Evolutionary conservation across 2,888 invertebrate species (phyloP), one percentile per base, ranked within the genome.

Genomic region (Lasioglossum figueresi): DNA sequence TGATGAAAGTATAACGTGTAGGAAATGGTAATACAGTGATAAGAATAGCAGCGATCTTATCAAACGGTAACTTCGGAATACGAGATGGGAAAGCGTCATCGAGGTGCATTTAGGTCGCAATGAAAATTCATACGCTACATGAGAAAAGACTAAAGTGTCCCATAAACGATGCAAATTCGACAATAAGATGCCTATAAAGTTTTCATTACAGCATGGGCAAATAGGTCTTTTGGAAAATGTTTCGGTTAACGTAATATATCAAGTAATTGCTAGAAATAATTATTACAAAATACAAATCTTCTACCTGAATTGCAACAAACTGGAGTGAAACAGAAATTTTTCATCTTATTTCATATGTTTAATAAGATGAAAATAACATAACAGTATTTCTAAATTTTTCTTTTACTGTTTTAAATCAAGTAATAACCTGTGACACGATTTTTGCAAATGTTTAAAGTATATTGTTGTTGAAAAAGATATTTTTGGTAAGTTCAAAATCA

Each of bases 21-120:
- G 16, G 23, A 72, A 45, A 85, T 83, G 82, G 85, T 78, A 74
- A 79, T 76, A 56, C 63, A 48, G 27, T 48, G 83, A 87, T 87
- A 77, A 80, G 27, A 71, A 40, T 66, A 76, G 59, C 37, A 48
- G 43, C 56, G 76, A 56, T 83, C 59, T 88, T 84, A 85, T 89
- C 85, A 45, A 72, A 52, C 45, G 43, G 34, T 27, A 23, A 19
- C 23, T 77, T 34, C 76, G 31, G 86, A 74, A 71, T 68, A 56
- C 66, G 75, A 84, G 59, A 40, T 75, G 75, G 27, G 45, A 79
- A 48, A 79, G 43, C 70, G 66, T 56, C 48, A 40, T 76, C 31
- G 37, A n/a, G 40, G 27, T 73, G 56, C 63, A 87, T 80, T 84
- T 80, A 52, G 77, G 74, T 79, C 70, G 45, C 63, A 70, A 81